These are phyloP conservation scores for Sphinx pinastri DNA, from an alignment of 2,888 invertebrate species.

Conservation along the genomic window DNA sequence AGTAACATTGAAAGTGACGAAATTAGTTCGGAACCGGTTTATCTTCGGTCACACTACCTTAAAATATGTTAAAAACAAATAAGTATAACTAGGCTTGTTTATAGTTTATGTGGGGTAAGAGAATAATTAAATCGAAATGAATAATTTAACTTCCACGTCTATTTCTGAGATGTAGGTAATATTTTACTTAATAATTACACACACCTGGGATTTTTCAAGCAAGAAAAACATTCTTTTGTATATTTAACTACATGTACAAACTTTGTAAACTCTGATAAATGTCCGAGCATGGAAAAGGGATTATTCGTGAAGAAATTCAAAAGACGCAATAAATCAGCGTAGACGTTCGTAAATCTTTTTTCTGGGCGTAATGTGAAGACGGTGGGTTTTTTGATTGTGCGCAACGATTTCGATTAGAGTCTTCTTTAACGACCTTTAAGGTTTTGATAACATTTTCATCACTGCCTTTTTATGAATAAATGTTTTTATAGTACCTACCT, in stretches of 20 bases:
- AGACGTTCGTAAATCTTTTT: conserved; percentile 20
- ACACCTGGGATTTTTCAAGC: not conserved
- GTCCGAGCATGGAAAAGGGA: conserved; percentile 25
- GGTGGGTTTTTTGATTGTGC: conserved; percentile 12
- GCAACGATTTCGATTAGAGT: conserved; percentile 13
- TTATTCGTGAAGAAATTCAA: conserved; percentile 25
- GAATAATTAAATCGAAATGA: too few relatives aligned
- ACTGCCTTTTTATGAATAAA: not conserved
- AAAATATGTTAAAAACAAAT: too few relatives aligned
- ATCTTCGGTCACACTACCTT: too few relatives aligned
- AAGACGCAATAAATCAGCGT: conserved; percentile 17
- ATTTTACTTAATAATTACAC: not conserved
- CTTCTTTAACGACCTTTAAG: not conserved
- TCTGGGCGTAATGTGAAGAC: conserved; percentile 6
- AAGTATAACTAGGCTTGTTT: too few relatives aligned
- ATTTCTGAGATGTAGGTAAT: not conserved
- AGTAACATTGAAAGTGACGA: too few relatives aligned
- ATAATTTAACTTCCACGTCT: too few relatives aligned
- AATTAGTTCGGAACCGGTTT: too few relatives aligned
- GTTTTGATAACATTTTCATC: conserved; percentile 15
- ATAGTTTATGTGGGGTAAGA: not conserved
- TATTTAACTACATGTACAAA: conserved; percentile 46
- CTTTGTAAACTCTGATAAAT: conserved; percentile 46
- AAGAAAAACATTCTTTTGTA: conserved; percentile 43
- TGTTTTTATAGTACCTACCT: not conserved